phyloP scores from a whole-genome alignment of 2,888 invertebrate genomes.

The Agonopterix subpropinquella region DNA sequence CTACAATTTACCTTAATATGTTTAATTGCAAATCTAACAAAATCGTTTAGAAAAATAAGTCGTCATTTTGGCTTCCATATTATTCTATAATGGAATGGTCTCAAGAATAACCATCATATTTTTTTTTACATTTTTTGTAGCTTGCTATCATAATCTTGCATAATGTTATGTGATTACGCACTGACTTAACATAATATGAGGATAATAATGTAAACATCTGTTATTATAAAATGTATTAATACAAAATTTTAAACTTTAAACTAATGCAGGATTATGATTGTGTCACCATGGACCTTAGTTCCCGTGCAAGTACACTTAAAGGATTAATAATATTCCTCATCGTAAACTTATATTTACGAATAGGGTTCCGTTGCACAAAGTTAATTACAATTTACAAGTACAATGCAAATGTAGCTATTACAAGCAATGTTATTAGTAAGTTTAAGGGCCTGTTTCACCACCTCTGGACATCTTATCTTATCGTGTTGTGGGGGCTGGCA shows the following conservation, averaged over 20 bases:
- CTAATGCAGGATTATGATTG: conserved; percentile 1
- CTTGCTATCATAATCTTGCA: conserved; percentile 34
- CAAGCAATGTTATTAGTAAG: too few relatives aligned
- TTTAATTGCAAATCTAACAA: conserved; percentile 70
- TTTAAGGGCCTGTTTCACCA: too few relatives aligned
- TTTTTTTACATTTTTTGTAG: conserved; percentile 31
- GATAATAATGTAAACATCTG: conserved; percentile 1
- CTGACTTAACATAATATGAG: conserved; percentile 10
- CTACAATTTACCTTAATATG: conserved; percentile 59
- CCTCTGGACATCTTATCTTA: too few relatives aligned
- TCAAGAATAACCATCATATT: conserved; percentile 60
- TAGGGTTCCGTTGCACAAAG: too few relatives aligned
- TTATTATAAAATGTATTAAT: conserved; percentile 5
- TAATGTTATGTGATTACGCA: conserved; percentile 33
- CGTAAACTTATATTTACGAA: too few relatives aligned
- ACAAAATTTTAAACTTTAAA: conserved; percentile 1
- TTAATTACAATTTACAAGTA: too few relatives aligned
- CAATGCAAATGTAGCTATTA: too few relatives aligned
- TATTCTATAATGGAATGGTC: conserved; percentile 70
- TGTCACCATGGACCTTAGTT: conserved; percentile 19
- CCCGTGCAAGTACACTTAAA: conserved; percentile 10
- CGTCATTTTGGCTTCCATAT: conserved; percentile 72
- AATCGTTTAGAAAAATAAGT: conserved; percentile 73
- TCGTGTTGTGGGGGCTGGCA: too few relatives aligned
- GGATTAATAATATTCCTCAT: background rate